phyloP scores from a whole-genome alignment of 2,888 invertebrate genomes.

The Leptodirus hochenwartii region DNA sequence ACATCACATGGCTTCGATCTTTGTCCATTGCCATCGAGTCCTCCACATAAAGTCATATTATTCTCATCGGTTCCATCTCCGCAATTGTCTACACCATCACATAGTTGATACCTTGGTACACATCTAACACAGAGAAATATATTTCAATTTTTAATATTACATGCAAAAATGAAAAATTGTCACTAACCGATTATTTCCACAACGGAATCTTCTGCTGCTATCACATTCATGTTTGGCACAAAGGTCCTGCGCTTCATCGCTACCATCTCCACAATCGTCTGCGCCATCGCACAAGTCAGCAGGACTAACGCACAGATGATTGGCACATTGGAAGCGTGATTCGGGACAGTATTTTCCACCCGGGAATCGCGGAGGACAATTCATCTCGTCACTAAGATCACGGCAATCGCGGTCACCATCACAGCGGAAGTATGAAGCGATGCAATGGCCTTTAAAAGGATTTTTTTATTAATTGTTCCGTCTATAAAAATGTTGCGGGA shows the following conservation, averaged over 20 bases:
- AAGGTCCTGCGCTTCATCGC: constrained; percentile 65
- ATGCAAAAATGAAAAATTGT: no score
- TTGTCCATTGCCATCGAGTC: no score
- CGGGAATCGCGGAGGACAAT: constrained; percentile 77
- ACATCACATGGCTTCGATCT: no score
- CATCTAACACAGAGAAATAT: no score
- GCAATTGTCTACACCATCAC: constrained; percentile 86
- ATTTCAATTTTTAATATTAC: constrained; percentile 2
- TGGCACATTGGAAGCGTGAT: constrained; percentile 79
- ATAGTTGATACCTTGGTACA: constrained; percentile 69
- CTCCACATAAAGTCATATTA: constrained; percentile 80
- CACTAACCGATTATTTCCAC: constrained; percentile 58
- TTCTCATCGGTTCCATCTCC: constrained; percentile 92
- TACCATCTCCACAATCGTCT: constrained; percentile 84
- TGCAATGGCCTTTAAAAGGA: no score
- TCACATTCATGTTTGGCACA: constrained; percentile 79
- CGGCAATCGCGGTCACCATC: constrained; percentile 80
- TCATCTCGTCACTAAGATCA: constrained; percentile 77
- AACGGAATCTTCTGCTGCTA: constrained; percentile 68
- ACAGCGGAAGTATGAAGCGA: constrained; percentile 72
- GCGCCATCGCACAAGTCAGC: constrained; percentile 84
- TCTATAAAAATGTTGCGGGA: no score
- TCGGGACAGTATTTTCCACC: constrained; percentile 78
- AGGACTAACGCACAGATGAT: constrained; percentile 79
- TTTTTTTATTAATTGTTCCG: no score